A percentile compares a stretch with the other conserved stretches of the same genome.
Conservation (phyloP, 2,888 invertebrate genomes). For the Ormia ochracea region DNA sequence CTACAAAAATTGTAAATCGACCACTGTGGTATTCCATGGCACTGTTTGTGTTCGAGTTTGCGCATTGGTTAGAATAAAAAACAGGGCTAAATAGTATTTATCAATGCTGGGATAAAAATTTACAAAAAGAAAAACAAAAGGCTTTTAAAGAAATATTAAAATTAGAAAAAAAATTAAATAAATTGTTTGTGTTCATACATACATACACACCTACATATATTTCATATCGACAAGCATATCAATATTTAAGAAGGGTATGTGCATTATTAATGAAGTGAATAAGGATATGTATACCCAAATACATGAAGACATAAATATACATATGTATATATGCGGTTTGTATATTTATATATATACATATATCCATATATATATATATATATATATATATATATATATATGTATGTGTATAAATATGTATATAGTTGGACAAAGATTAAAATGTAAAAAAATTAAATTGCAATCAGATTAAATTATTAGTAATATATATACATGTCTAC, state of each 20-base stretch:
- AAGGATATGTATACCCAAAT: not conserved
- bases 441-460: too few species aligned
- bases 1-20: not conserved
- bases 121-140: not conserved
- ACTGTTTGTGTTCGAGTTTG: conserved; percentile 16
- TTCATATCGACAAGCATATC: conserved; percentile 45
- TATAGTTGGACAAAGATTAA: too few species aligned
- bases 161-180: not conserved
- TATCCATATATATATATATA: not conserved
- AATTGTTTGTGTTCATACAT: not conserved
- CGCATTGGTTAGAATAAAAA: not conserved
- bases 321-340: not conserved
- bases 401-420: too few species aligned
- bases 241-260: conserved; percentile 31
- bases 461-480: too few species aligned
- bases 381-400: too few species aligned
- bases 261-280: not conserved
- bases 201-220: not conserved
- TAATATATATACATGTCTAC: too few species aligned
- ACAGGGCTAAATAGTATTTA: conserved; percentile 24
- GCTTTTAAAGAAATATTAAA: not conserved
- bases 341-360: not conserved
- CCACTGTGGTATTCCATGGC: not conserved
- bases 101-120: conserved; percentile 5
- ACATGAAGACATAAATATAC: not conserved